Percentiles rank a stretch among this genome's conserved stretches.
These are phyloP conservation scores for Pardalotus punctatus DNA, from an alignment of 2,113 vertebrate species.

Conservation along the genomic window DNA sequence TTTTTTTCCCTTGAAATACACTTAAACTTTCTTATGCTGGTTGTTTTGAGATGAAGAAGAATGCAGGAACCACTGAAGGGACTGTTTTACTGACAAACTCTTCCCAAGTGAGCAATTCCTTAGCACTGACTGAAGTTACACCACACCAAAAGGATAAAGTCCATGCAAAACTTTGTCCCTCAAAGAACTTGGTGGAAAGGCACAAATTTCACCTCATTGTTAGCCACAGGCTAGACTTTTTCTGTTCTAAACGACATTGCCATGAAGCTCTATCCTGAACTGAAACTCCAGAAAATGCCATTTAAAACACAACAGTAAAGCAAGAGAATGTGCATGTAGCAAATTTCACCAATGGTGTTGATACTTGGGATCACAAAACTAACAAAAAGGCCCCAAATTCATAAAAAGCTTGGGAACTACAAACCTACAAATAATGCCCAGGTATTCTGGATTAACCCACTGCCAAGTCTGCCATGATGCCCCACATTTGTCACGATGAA, in stretches of 20 bases:
- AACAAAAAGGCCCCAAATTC: neutral
- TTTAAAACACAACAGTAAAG: rapidly evolving
- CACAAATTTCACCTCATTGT: neutral
- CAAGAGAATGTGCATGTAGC: rapidly evolving
- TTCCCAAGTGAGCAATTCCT: neutral
- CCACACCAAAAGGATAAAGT: neutral
- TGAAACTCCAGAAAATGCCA: neutral
- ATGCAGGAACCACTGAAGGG: rapidly evolving
- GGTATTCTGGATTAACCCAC: neutral
- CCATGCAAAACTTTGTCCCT: neutral
- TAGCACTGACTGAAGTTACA: neutral
- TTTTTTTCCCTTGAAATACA: neutral
- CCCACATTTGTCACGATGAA: rapidly evolving
- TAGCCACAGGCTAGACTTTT: neutral
- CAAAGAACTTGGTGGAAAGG: neutral
- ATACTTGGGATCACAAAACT: neutral
- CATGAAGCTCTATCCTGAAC: neutral
- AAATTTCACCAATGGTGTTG: neutral
- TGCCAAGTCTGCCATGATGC: neutral
- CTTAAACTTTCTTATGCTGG: neutral
- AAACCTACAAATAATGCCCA: neutral
- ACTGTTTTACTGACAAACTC: neutral
- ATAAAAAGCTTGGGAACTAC: neutral
- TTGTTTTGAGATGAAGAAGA: neutral
- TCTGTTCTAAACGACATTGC: neutral